Evolutionary conservation across 2,888 invertebrate genomes (phyloP).

Genomic region (Ochlodes sylvanus): DNA sequence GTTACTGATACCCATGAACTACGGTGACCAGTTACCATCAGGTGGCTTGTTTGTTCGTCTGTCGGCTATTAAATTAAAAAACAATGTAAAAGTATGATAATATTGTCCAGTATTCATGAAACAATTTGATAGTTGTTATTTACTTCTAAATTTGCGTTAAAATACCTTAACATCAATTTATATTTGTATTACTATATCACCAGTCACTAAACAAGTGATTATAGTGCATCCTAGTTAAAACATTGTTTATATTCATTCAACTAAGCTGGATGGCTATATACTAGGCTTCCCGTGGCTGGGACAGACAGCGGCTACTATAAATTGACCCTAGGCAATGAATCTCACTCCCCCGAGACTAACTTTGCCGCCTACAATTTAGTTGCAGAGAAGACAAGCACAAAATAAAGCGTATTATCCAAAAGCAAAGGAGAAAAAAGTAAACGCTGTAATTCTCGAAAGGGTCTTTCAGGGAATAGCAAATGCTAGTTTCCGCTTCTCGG

Average conservation of each 20-base stretch:
- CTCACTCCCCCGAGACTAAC: constrained; percentile 29
- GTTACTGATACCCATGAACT: too few relatives aligned
- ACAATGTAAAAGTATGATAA: too few relatives aligned
- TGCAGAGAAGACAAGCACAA: constrained; percentile 28
- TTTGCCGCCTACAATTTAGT: constrained; percentile 32
- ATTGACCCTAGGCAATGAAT: constrained; percentile 34
- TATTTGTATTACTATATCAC: too few relatives aligned
- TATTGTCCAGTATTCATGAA: too few relatives aligned
- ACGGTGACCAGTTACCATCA: too few relatives aligned
- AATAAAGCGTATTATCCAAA: constrained; percentile 19
- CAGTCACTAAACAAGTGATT: too few relatives aligned
- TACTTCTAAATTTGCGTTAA: too few relatives aligned
- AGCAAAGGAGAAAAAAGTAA: constrained; percentile 22
- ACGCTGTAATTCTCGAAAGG: constrained; percentile 31
- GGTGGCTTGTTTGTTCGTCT: too few relatives aligned
- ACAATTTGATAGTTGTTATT: too few relatives aligned
- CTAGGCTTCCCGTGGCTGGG: constrained; percentile 28
- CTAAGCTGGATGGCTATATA: background rate
- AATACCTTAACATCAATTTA: too few relatives aligned
- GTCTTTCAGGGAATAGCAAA: constrained; percentile 56
- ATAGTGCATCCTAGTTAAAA: constrained; percentile 6
- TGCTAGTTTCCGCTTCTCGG: constrained; percentile 63
- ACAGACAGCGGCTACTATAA: constrained; percentile 34
- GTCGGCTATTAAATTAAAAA: too few relatives aligned
- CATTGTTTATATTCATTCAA: constrained; percentile 43